These are phyloP conservation scores for Sinosuthora webbiana DNA, from an alignment of 2,113 vertebrate species.

Conservation along the genomic window DNA sequence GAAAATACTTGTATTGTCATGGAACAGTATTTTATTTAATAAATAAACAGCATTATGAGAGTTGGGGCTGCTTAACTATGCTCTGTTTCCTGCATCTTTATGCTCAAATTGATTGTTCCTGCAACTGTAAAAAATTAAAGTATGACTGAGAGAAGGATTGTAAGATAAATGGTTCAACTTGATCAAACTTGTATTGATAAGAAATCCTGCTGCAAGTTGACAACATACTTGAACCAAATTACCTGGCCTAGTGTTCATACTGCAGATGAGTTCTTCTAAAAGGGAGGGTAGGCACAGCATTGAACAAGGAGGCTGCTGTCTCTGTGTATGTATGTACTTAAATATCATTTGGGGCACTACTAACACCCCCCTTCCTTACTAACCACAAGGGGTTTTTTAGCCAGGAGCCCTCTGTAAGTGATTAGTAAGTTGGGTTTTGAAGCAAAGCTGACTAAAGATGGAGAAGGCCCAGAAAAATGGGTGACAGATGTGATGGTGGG, in stretches of 20 bases:
- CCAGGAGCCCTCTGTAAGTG: background rate
- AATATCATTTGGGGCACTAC: background rate
- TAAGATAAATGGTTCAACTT: background rate
- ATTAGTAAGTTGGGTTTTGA: background rate
- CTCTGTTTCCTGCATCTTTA: background rate
- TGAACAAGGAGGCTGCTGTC: background rate
- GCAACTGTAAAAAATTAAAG: background rate
- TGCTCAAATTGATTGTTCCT: background rate
- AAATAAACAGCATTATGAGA: background rate
- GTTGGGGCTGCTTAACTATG: background rate
- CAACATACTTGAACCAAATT: background rate
- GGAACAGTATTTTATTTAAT: background rate
- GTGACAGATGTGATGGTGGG: background rate
- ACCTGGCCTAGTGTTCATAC: background rate
- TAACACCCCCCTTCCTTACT: background rate
- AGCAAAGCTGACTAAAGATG: background rate
- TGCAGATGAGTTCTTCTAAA: background rate
- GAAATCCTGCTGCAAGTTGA: background rate
- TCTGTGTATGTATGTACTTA: background rate
- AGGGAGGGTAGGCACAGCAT: background rate
- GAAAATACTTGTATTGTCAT: background rate
- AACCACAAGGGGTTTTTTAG: background rate
- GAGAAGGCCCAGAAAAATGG: background rate
- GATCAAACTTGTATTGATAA: background rate
- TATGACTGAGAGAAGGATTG: background rate